A percentile compares a stretch with the other conserved stretches of the same genome.
Evolutionary conservation across 2,797 vertebrate genomes (phyloP).

Genomic region (Toxotes lorentzi): DNA sequence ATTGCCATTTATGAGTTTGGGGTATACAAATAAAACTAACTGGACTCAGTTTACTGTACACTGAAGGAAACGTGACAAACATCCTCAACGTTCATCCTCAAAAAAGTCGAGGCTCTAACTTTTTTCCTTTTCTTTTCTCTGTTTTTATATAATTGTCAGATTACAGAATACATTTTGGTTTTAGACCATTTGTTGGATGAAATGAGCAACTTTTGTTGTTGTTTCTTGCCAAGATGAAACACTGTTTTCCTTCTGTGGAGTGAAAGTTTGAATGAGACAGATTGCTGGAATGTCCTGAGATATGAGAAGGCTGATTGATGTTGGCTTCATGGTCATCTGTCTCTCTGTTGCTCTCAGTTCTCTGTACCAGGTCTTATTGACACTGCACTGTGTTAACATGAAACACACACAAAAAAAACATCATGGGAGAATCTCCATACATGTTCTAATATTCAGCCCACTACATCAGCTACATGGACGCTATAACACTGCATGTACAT

Average conservation of each 20-base stretch:
- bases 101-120: no score
- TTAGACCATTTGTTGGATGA: background rate
- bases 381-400: background rate
- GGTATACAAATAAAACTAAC: background rate
- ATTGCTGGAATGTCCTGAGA: background rate
- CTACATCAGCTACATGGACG: no score
- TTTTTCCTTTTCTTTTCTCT: no score
- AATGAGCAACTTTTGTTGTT: constrained; percentile 7
- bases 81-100: background rate
- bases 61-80: background rate
- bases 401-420: background rate
- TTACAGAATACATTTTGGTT: no score
- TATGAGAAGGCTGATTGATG: background rate
- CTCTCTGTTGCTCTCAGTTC: background rate
- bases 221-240: background rate
- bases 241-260: background rate
- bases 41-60: background rate
- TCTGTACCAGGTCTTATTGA: background rate
- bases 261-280: background rate
- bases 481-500: no score
- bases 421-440: background rate
- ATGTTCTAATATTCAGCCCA: background rate
- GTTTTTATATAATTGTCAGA: no score
- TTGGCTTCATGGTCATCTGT: background rate
- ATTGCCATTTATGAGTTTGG: background rate